Evolutionary conservation across 2,888 invertebrate genomes (phyloP).

Genomic region (Hypercompe scribonia): DNA sequence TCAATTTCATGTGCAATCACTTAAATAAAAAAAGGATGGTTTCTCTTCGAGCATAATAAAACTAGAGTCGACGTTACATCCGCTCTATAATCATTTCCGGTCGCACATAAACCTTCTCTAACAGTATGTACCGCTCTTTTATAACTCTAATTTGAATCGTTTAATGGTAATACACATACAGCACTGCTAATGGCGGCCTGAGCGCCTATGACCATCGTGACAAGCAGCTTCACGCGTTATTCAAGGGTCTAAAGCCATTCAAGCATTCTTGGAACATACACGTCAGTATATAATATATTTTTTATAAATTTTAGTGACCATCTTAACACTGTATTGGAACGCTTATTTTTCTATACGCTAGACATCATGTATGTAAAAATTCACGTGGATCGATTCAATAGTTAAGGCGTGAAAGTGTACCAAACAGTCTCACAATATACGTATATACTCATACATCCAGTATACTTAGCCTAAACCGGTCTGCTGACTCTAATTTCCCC

Average conservation of each 20-base stretch:
- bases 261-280: too few relatives aligned
- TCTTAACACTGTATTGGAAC: neutral
- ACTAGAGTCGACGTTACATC: neutral
- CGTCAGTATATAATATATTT: too few relatives aligned
- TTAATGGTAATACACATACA: neutral
- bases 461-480: neutral
- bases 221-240: neutral
- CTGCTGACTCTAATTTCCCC: conserved; percentile 4
- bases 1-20: neutral
- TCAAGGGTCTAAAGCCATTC: neutral
- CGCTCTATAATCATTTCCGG: neutral
- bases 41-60: neutral
- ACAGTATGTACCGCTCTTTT: neutral
- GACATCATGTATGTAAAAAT: neutral
- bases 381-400: neutral
- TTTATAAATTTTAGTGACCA: neutral
- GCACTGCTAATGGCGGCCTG: neutral
- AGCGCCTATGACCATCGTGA: neutral
- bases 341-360: too few relatives aligned
- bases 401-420: neutral
- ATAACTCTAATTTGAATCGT: neutral
- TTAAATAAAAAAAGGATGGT: neutral
- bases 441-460: neutral
- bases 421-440: neutral
- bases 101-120: neutral